A percentile compares a stretch with the other conserved stretches of the same genome.
phyloP scores from a whole-genome alignment of 2,113 vertebrate genomes.

The Leucoraja erinaceus region DNA sequence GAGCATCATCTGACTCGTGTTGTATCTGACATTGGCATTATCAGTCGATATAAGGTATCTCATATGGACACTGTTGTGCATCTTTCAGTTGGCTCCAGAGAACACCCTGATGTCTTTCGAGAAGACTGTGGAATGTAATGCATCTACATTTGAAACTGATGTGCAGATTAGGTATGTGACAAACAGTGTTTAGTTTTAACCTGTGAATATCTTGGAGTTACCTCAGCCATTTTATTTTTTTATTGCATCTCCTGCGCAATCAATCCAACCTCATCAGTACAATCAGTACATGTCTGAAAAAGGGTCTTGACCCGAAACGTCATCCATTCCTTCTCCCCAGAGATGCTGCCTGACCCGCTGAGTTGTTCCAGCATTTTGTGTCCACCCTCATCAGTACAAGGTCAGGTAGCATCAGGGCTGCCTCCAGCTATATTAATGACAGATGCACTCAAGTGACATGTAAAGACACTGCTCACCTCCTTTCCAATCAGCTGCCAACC shows the following conservation, averaged over 20 bases:
- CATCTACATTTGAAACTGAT: constrained; percentile 78
- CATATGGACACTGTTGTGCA: constrained; percentile 39
- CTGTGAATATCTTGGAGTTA: background rate
- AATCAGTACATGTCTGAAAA: background rate
- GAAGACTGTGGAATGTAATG: constrained; percentile 63
- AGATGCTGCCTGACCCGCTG: no score
- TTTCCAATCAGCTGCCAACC: no score
- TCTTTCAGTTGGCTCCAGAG: constrained; percentile 79
- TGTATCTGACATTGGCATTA: background rate
- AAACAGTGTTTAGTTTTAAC: background rate
- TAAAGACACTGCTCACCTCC: no score
- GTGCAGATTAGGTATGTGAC: constrained; percentile 76
- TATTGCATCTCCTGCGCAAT: background rate
- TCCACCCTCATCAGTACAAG: background rate
- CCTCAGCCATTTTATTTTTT: background rate
- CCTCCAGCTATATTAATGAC: background rate
- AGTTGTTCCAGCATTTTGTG: no score
- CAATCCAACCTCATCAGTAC: background rate
- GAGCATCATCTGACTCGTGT: background rate
- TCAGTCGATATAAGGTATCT: background rate
- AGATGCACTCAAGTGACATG: background rate
- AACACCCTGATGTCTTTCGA: constrained; percentile 88
- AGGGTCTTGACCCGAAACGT: no score
- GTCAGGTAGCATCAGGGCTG: background rate
- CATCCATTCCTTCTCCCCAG: no score